Evolutionary conservation across 1,140 invertebrate species (phyloP).

Genomic region (Metaphire vulgaris): DNA sequence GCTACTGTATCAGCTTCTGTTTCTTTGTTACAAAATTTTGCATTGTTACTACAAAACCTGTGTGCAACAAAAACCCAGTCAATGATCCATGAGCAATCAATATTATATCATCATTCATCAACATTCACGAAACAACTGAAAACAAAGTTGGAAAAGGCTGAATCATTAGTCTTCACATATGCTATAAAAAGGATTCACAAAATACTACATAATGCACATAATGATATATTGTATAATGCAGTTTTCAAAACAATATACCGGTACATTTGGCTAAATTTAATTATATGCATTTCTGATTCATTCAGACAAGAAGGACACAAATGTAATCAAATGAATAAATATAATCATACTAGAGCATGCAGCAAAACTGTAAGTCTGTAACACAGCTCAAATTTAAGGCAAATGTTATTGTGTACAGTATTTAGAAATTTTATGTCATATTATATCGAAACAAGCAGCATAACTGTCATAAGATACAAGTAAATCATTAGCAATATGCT

Average conservation of each 20-base stretch:
- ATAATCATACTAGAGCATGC: background rate
- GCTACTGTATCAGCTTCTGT: constrained; percentile 34
- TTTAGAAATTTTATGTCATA: too few species aligned
- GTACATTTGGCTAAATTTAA: too few species aligned
- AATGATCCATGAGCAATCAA: background rate
- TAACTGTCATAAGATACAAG: background rate
- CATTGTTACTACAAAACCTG: constrained; percentile 22
- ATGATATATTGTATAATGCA: too few species aligned
- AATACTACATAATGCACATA: too few species aligned
- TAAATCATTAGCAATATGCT: background rate
- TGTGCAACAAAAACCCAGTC: background rate
- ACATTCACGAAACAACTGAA: background rate
- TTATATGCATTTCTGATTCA: too few species aligned
- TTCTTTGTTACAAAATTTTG: constrained; percentile 34
- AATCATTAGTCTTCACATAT: background rate
- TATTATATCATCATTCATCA: background rate
- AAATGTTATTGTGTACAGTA: too few species aligned
- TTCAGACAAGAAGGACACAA: background rate
- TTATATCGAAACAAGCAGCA: background rate
- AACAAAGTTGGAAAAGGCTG: background rate
- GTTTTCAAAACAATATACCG: too few species aligned
- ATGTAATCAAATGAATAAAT: background rate
- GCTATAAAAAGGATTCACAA: too few species aligned
- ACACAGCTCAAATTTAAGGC: background rate
- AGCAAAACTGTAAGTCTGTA: background rate